These are phyloP conservation scores for rabbit (Oryctolagus cuniculus) DNA, from an alignment of 2,113 vertebrate species.

Conservation along the genomic window DNA sequence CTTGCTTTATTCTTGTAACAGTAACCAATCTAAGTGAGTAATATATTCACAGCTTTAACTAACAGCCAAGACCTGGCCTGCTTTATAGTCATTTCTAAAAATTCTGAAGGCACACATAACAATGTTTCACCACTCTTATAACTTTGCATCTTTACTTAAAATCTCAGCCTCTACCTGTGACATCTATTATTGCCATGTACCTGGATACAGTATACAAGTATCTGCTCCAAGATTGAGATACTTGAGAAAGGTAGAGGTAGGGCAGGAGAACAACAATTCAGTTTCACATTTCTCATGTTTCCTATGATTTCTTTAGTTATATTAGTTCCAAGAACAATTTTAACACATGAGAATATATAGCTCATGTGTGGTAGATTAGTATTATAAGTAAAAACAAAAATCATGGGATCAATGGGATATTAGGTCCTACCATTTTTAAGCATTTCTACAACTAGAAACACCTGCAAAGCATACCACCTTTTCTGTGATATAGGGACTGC, in stretches of 20 bases:
- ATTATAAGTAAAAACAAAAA: constrained; percentile 50
- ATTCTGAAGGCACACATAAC: neutral
- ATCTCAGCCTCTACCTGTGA: neutral
- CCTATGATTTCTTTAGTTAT: neutral
- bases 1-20: constrained; percentile 56
- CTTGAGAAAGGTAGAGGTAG: neutral
- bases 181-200: neutral
- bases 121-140: neutral
- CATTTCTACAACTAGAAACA: neutral
- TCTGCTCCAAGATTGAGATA: neutral
- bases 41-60: constrained; percentile 8
- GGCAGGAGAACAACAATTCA: neutral
- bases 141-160: constrained; percentile 18
- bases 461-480: neutral
- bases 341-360: constrained; percentile 11
- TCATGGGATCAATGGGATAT: neutral
- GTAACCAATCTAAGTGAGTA: constrained; percentile 49
- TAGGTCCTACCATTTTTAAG: neutral
- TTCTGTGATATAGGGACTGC: constrained; percentile 38
- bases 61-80: neutral
- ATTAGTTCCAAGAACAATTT: constrained; percentile 22
- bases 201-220: neutral
- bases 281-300: neutral
- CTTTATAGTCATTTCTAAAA: constrained; percentile 57
- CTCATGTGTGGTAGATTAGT: neutral